These are phyloP conservation scores for Lepilemur septentrionalis DNA, from an alignment of 2,797 vertebrate species.

Conservation along the genomic window DNA sequence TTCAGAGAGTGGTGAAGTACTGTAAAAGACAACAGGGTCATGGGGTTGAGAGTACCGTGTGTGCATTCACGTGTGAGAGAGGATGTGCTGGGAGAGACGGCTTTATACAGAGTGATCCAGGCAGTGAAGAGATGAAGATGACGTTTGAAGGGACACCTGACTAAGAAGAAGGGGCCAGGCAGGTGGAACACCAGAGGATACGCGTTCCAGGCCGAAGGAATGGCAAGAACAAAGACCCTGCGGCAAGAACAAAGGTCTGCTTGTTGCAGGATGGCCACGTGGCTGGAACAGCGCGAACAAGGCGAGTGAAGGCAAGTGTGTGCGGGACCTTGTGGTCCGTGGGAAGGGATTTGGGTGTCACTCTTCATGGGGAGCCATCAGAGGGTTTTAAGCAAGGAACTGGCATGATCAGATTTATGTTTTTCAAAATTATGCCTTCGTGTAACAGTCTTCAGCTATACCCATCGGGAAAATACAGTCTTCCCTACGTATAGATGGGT, in stretches of 20 bases:
- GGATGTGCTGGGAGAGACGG: not conserved
- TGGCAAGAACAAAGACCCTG: not conserved
- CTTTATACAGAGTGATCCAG: not conserved
- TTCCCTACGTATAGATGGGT: not conserved
- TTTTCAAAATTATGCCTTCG: not conserved
- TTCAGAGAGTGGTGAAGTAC: not conserved
- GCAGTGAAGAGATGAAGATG: not conserved
- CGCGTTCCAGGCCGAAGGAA: not conserved
- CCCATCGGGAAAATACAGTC: not conserved
- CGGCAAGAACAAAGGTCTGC: not conserved
- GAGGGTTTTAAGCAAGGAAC: not conserved
- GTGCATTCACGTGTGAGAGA: accelerated
- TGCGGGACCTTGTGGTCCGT: not conserved
- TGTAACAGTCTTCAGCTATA: not conserved
- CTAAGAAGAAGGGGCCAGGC: not conserved
- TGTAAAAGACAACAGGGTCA: not conserved
- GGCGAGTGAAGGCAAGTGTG: no score
- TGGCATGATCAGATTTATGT: not conserved
- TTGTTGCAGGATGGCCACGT: not conserved
- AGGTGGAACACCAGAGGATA: not conserved
- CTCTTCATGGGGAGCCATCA: not conserved
- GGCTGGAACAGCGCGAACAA: not conserved
- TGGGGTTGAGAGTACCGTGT: not conserved
- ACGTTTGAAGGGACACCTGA: not conserved
- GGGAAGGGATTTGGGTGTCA: not conserved